Evolutionary conservation across 2,888 invertebrate genomes (phyloP), one percentile per base, ranked within the genome.

Genomic region (Priocnemis perturbator): DNA sequence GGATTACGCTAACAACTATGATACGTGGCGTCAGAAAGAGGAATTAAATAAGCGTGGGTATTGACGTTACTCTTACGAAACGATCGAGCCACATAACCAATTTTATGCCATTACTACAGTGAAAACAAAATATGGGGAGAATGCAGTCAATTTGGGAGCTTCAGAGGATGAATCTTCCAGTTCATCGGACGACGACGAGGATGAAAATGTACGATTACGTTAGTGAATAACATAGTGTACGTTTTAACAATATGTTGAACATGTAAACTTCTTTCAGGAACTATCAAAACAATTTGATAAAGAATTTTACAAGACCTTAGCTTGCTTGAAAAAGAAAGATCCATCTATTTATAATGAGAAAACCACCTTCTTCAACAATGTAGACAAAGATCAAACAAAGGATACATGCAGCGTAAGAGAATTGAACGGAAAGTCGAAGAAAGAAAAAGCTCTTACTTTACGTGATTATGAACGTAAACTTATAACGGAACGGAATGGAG

Each of bases 251-350:
- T 17, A 26, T 26, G 3, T 26, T 26, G 26, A 11, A 37, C 14
- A 37, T 1, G 1, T 9, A 3, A 11, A 11, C 7, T 62, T 62
- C 71, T 79, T 79, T 21, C 75, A 92, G 91, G 91, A 92, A 89
- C 78, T 94, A 87, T 89, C 93, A 0, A 92, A 93, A 81, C 92
- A 93, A 76, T 90, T 94, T 57, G 98, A 98, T 85, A 93, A 95
- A 78, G 94, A 95, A 76, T 99, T 99, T 89, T 93, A 96, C 53
- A 95, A 95, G 89, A 95, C 98, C 0, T 90, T 98, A 1, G 92
- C 97, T 0, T 93, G 93, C 60, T 89, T 99, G 56, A 98, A 98
- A 87, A 95, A 93, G 56, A 96, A 95, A 85, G 96, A 98, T 90
- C 96, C 98, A 0, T 91, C 92, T 78, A 97, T 98, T 74, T 98